These are phyloP conservation scores for Vulpes lagopus DNA, from an alignment of 2,113 vertebrate species.

Conservation along the genomic window DNA sequence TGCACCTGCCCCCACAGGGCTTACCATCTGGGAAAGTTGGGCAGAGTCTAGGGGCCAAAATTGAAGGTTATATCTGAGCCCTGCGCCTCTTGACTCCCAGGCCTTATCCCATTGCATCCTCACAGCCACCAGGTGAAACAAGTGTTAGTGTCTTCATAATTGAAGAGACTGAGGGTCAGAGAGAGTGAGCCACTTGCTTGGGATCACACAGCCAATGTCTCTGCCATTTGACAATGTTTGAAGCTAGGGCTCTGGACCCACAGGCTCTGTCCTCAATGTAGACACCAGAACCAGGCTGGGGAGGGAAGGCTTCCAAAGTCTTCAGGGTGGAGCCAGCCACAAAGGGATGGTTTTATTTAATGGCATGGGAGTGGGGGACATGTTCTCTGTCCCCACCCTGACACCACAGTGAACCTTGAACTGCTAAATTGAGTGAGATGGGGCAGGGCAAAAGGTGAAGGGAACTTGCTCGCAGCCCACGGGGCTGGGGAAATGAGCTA, in stretches of 20 bases:
- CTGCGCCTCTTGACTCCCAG: background rate
- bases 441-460: conserved; percentile 88
- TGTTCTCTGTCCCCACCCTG: conserved; percentile 82
- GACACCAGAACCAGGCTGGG: background rate
- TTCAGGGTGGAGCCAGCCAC: background rate
- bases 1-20: fast-evolving
- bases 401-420: conserved; percentile 87
- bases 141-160: background rate
- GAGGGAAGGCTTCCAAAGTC: background rate
- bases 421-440: conserved; percentile 83
- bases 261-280: background rate
- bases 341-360: conserved; percentile 65
- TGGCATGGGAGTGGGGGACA: background rate
- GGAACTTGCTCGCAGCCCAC: conserved; percentile 74
- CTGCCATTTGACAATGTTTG: background rate
- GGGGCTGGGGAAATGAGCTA: conserved; percentile 88
- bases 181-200: background rate
- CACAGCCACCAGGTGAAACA: fast-evolving
- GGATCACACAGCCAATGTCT: background rate
- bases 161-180: background rate
- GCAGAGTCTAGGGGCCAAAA: too few species aligned
- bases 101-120: background rate
- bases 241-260: background rate
- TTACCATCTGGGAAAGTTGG: background rate
- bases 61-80: fast-evolving